These are phyloP conservation scores for Hipparchia sbordonii DNA, from an alignment of 2,888 invertebrate genomes.

Conservation along the genomic window DNA sequence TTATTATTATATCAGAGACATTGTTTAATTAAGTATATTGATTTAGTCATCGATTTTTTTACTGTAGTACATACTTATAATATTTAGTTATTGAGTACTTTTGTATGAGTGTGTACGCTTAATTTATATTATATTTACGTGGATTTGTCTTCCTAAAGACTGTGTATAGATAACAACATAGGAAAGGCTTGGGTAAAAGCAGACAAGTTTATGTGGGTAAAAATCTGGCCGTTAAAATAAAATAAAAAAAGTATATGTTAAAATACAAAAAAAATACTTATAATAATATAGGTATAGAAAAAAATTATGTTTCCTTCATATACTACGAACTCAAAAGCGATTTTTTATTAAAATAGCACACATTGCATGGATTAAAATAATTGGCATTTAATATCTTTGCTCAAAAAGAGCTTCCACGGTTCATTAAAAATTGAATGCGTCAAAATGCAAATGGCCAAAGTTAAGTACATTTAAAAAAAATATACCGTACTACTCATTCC, in stretches of 20 bases:
- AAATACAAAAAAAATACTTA: neutral
- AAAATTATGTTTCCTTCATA: slow-evolving; percentile 22
- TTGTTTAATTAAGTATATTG: slow-evolving; percentile 28
- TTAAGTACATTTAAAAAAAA: slow-evolving; percentile 26
- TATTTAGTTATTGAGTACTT: slow-evolving; percentile 31
- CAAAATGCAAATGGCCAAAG: slow-evolving; percentile 34
- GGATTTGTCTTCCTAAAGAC: slow-evolving; percentile 42
- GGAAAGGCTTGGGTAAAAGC: slow-evolving; percentile 34
- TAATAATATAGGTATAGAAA: slow-evolving; percentile 7
- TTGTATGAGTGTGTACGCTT: slow-evolving; percentile 32
- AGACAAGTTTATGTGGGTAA: slow-evolving; percentile 24
- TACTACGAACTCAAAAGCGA: slow-evolving; percentile 24
- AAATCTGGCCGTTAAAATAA: slow-evolving; percentile 24
- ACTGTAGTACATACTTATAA: slow-evolving; percentile 9
- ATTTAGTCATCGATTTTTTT: slow-evolving; percentile 28
- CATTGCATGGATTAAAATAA: slow-evolving; percentile 36
- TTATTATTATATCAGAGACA: slow-evolving; percentile 27
- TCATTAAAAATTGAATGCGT: slow-evolving; percentile 36
- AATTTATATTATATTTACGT: slow-evolving; percentile 32
- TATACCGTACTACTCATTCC: slow-evolving; percentile 36
- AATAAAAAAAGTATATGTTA: slow-evolving; percentile 18
- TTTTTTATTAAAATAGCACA: slow-evolving; percentile 42
- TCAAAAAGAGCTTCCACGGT: slow-evolving; percentile 69
- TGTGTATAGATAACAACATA: slow-evolving; percentile 31
- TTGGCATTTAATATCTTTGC: slow-evolving; percentile 53